Base-by-base conservation (phyloP, 1,140 invertebrate genomes). In the Tetramorium alpestre region DNA sequence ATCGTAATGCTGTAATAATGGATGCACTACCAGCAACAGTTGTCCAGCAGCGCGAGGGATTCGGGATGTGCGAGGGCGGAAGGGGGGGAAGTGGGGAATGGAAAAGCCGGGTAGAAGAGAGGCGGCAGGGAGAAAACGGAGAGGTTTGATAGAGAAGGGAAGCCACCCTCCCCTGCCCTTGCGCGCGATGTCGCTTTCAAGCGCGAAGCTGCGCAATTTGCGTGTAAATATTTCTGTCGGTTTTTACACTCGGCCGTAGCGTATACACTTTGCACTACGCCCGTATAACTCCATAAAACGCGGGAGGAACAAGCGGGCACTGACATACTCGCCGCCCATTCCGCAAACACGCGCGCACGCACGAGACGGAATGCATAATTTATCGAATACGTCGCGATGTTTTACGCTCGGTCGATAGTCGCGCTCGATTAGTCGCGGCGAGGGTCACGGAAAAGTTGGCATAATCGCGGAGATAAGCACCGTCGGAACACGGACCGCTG, bases 1-100 rank as follows among this genome's bases (percentile, higher is more conserved):
- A 91, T 91, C 88, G 85, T 88, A 92, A 91, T 87, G 89, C 75
- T 87, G 87, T 88, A 92, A 92, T 92, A 92, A 92, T 88, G 91
- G 88, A 92, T 92, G 91, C 88, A 86, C 72, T 58, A 89, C 49
- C 89, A 92, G 91, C 91, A 92, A 92, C 91, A 92, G 91, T 92
- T 92, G 91, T 92, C 91, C 91, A 91, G 81, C 73, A 51, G 76
- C 33, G 41, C 58, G 85, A 64, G 80, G 60, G 87, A 65, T 64
- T 69, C 77, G 41, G 56, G 56, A 7, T 38, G 78, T 60, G 47
- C 77, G 44, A 18, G n/a, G 67, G 44, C 73, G 60, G 60, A 33
- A 18, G 62, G 22, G n/a, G 11, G 54, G 70, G 33, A 49, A 58
- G 33, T 44, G 86, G 51, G 80, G 44, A 2, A 33, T 44, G 41